Conservation (phyloP, 2,888 invertebrate genomes). For the Pristionchus fissidentatus region DNA sequence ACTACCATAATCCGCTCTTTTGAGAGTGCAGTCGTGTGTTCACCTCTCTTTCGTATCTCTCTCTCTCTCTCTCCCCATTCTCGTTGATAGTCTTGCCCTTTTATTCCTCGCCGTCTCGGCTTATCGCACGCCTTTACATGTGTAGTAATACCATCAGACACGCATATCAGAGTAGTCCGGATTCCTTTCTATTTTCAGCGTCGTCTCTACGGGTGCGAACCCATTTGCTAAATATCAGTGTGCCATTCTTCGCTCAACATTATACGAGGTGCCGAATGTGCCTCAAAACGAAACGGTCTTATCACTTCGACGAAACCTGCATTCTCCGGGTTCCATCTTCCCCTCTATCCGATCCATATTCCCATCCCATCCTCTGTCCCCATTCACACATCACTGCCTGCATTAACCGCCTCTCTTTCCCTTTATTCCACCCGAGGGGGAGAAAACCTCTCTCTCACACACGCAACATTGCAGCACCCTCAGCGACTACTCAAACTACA, state of each 20-base stretch:
- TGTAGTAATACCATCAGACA: slow-evolving; percentile 9
- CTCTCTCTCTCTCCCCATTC: neutral
- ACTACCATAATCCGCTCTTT: neutral
- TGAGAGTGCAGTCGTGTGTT: too few species aligned
- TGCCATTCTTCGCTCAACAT: too few species aligned
- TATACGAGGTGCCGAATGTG: neutral
- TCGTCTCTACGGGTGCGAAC: neutral
- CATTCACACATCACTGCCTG: slow-evolving; percentile 17
- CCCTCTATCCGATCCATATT: neutral
- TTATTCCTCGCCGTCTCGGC: neutral
- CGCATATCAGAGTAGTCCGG: neutral
- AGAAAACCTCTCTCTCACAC: neutral
- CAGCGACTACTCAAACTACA: too few species aligned
- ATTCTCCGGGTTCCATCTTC: neutral
- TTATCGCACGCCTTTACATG: slow-evolving; percentile 18
- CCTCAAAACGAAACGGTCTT: neutral
- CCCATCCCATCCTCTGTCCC: neutral
- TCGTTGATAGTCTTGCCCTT: neutral
- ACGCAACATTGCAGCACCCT: too few species aligned
- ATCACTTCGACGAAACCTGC: too few species aligned
- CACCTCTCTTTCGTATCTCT: too few species aligned
- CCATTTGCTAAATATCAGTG: too few species aligned
- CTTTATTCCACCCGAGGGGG: neutral
- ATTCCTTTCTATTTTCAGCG: neutral
- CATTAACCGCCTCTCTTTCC: slow-evolving; percentile 9